Evolutionary conservation across 1,140 invertebrate species (phyloP), one percentile per base, ranked within the genome.

Genomic region (Stenopsyche tienmushanensis): DNA sequence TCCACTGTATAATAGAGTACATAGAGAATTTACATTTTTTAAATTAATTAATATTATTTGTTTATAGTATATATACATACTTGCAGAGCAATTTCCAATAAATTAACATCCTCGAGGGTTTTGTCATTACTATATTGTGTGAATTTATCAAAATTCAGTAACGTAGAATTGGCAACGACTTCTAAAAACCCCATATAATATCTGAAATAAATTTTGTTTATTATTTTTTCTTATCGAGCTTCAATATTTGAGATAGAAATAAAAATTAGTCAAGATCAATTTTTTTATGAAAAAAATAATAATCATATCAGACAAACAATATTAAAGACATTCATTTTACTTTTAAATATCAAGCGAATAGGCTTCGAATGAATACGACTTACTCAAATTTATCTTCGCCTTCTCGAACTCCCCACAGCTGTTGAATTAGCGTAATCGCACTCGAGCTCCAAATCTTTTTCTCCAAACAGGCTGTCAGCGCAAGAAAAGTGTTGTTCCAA

Each of bases 401-500:
- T 41, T 55, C 20, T 15, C 44, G 18, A 1, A 70, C 41, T 9
- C 49, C 45, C 67, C 67, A 69, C 0, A 7, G 23, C 5, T 47
- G 55, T 9, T 58, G 42, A 15, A 69, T 69, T n/a, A 29, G n/a
- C n/a, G 45, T 57, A 8, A 9, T n/a, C 5, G 54, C 62, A 0
- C 29, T 39, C 1, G 3, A 44, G 3, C 55, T 50, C 65, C 77
- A 71, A 7, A 72, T 55, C 69, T 73, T 72, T 18, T 80, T 72
- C 49, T 73, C 54, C 58, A 78, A 74, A 71, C 84, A 85, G 45
- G 77, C 76, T 0, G 84, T 85, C 8, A 80, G 72, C 2, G 79
- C 80, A 1, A 83, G 82, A 71, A 85, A 77, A n/a, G 75, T 74
- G 68, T 80, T 83, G 50, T 76, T 73, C 85, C 85, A 86, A 45